Conservation (phyloP, 2,797 vertebrate species). For the Lepilemur septentrionalis region DNA sequence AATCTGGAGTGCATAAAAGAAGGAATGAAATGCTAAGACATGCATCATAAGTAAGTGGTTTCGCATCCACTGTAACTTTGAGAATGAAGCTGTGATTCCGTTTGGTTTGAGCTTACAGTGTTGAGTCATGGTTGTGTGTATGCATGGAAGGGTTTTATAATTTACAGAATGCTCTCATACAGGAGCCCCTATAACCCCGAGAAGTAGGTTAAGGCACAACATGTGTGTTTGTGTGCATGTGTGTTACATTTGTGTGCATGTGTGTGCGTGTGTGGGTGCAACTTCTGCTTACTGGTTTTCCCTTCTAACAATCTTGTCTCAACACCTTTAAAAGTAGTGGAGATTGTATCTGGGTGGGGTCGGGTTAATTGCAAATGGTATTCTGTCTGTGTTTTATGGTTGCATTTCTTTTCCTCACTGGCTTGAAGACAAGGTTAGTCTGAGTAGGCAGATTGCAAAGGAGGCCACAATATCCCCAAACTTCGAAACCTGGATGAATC, state of each 20-base stretch:
- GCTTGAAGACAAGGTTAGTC: background rate
- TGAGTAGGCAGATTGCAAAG: background rate
- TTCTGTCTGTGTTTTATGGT: rapidly evolving
- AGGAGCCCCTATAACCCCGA: rapidly evolving
- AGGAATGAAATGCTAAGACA: background rate
- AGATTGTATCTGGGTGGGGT: background rate
- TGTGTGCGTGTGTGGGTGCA: rapidly evolving
- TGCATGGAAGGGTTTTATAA: background rate
- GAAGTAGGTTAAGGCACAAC: rapidly evolving
- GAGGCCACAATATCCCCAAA: background rate
- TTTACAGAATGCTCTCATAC: rapidly evolving
- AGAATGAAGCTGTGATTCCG: background rate
- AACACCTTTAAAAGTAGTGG: background rate
- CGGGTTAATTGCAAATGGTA: background rate
- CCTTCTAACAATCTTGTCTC: rapidly evolving
- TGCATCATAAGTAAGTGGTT: background rate
- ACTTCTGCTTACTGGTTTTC: background rate
- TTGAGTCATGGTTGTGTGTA: rapidly evolving
- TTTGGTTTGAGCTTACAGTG: rapidly evolving
- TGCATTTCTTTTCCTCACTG: background rate
- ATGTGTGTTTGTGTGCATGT: rapidly evolving
- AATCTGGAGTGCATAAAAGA: rapidly evolving
- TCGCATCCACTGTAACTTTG: background rate
- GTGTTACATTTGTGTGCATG: no score
- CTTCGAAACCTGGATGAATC: background rate